These are phyloP conservation scores for Pavo muticus DNA, from an alignment of 2,113 vertebrate genomes.

Conservation along the genomic window DNA sequence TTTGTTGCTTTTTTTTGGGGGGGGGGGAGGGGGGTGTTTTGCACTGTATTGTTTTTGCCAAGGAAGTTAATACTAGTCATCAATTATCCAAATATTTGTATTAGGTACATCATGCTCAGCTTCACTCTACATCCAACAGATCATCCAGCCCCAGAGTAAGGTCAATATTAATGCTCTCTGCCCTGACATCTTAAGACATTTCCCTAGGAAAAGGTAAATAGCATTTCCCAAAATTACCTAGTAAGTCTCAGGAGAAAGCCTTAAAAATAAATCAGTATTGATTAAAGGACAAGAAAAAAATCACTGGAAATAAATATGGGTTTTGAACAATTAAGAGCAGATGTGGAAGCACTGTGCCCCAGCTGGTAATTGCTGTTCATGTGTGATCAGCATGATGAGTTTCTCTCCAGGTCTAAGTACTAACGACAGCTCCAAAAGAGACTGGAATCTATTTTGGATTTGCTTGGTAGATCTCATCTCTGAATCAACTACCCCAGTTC, in stretches of 20 bases:
- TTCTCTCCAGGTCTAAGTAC: background rate
- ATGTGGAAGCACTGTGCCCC: background rate
- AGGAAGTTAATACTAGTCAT: background rate
- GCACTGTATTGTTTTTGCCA: background rate
- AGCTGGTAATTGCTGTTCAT: background rate
- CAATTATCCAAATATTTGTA: background rate
- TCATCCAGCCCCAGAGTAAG: background rate
- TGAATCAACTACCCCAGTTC: background rate
- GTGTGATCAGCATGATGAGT: background rate
- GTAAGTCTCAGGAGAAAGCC: background rate
- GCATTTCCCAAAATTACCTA: background rate
- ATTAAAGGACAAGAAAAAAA: background rate
- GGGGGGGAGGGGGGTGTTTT: background rate
- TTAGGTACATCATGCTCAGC: background rate
- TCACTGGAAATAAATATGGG: background rate
- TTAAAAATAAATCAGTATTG: background rate
- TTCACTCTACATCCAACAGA: background rate
- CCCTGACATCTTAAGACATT: background rate
- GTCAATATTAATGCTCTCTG: background rate
- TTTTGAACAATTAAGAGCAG: background rate
- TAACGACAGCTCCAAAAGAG: background rate
- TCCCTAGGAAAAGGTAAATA: background rate
- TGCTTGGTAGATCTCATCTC: background rate
- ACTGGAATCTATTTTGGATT: background rate
- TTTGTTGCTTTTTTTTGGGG: background rate